Base-by-base conservation (phyloP, 30 jellyfish, hydroid and myxozoan genomes). In the Aurelia aurita complex sp. Pacific region DNA sequence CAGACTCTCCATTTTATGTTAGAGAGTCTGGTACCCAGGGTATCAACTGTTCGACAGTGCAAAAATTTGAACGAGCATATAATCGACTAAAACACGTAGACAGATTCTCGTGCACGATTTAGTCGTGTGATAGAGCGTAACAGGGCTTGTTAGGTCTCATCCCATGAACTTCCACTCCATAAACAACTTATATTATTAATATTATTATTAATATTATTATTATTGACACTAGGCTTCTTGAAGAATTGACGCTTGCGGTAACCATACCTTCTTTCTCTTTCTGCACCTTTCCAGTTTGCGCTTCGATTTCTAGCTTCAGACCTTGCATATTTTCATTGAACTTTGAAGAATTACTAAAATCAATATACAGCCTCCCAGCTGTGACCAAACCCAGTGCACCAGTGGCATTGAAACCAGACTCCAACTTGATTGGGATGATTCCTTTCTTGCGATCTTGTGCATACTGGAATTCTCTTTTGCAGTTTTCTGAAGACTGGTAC, bases 341-440 rank as follows among this genome's bases (percentile, higher is more conserved):
- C 15, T 17, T 66, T 66, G 76, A 66, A 16, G 43, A 13, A 23
- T 66, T 55, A 66, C 76, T 66, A 10, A 66, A 66, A 7, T 66
- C 76, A 66, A 66, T 66, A 50, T 66, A 66, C 29, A 66, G 46
- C 19, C 7, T 66, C 0, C 76, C 76, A 66, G 76, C 76, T 10
- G 76, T 66, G 76, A 66, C 19, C 9, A 66, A 50, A 19, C 76
- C 76, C 7, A 66, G 18, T 16, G 76, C 76, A 23, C 76, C 76
- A 66, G 38, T 23, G 38, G 76, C 76, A 66, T 16, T 23, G 46
- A 66, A 66, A 13, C 43, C 76, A 13, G 38, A 23, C 76, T 66
- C 76, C 76, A 66, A 23, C 43, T 66, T 66, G 46, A 66, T 66
- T 15, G 76, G 76, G 9, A 66, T 17, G 76, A 66, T 66, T 14